A percentile compares a stretch with the other conserved stretches of the same genome.
Conservation (phyloP, 2,113 vertebrate genomes). For the Corythornis vintsioides region DNA sequence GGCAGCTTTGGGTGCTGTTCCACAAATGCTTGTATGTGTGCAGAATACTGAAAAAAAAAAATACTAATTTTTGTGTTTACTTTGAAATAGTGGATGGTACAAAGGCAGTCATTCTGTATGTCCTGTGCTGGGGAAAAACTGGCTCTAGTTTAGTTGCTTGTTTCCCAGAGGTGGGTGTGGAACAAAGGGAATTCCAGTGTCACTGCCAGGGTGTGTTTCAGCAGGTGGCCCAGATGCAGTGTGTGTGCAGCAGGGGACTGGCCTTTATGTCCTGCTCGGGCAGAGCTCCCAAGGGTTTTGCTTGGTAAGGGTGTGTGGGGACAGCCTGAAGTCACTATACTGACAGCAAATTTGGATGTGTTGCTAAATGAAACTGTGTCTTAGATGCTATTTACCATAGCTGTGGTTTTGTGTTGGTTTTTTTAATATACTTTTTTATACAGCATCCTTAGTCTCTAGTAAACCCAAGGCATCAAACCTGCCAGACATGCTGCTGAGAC, state of each 20-base stretch:
- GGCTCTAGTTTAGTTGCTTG: background rate
- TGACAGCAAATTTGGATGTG: background rate
- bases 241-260: fast-evolving
- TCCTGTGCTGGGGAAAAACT: background rate
- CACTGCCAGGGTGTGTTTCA: background rate
- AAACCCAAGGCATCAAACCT: background rate
- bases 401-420: background rate
- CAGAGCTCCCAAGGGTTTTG: background rate
- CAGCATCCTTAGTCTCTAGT: background rate
- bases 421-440: background rate
- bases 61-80: background rate
- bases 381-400: background rate
- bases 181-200: background rate
- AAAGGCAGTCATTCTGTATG: background rate
- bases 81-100: background rate
- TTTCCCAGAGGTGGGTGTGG: background rate
- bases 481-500: background rate
- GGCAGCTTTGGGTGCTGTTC: background rate
- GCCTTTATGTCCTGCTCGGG: fast-evolving
- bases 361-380: background rate
- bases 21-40: background rate
- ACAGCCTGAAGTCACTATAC: constrained; percentile 8
- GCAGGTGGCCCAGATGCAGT: background rate
- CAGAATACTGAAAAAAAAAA: background rate
- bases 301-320: background rate